A percentile compares a stretch with the other conserved stretches of the same genome.
Conservation (phyloP, 2,113 vertebrate species). For the Turdus rufiventris region DNA sequence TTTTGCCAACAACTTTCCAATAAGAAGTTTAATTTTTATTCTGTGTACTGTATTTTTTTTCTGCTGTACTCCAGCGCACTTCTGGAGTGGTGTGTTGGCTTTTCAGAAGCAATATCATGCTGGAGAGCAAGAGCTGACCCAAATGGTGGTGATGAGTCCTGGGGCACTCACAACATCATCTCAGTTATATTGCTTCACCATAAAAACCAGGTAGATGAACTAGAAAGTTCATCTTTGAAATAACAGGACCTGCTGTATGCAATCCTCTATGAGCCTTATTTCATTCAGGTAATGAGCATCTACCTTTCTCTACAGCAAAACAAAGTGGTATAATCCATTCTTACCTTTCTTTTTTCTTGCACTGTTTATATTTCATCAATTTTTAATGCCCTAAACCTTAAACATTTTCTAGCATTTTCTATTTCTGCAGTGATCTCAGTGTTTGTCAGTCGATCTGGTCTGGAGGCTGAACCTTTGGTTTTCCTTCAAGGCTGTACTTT, state of each 20-base stretch:
- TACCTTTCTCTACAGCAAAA: not conserved
- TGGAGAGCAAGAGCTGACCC: not conserved
- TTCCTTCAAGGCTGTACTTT: not conserved
- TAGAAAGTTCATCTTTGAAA: not conserved
- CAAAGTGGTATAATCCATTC: not conserved
- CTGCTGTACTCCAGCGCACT: not conserved
- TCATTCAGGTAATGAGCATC: not conserved
- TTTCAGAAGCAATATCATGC: not conserved
- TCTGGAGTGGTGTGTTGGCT: not conserved
- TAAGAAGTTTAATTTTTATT: not conserved
- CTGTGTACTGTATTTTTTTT: fast-evolving
- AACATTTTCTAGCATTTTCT: not conserved
- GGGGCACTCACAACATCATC: not conserved
- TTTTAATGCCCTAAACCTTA: not conserved
- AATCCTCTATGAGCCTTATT: not conserved
- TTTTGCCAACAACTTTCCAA: not conserved
- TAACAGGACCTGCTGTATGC: not conserved
- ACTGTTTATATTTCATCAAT: not conserved
- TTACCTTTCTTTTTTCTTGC: not conserved
- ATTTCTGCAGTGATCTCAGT: not conserved
- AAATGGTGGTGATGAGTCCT: not conserved
- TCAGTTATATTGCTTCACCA: not conserved
- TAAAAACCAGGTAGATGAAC: not conserved
- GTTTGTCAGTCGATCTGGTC: not conserved
- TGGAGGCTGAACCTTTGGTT: not conserved